Conservation (phyloP, 2,797 vertebrate species). For the Oophaga sylvatica region DNA sequence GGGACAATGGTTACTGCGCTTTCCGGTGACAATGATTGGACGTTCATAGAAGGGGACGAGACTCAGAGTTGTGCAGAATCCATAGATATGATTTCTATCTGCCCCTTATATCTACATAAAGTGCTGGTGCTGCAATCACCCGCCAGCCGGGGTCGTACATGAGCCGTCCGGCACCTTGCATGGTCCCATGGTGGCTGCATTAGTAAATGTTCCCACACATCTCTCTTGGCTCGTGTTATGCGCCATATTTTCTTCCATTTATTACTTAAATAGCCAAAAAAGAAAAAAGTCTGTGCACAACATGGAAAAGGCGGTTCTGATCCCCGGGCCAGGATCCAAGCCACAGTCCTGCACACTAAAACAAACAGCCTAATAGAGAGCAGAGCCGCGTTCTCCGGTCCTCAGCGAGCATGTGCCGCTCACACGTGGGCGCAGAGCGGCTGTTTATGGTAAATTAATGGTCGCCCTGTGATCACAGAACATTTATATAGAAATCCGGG, state of each 20-base stretch:
- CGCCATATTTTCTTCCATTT: slow-evolving; percentile 6
- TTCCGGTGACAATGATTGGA: too few relatives aligned
- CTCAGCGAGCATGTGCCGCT: background rate
- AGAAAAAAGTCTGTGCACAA: slow-evolving; percentile 3
- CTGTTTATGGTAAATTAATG: background rate
- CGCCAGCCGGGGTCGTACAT: background rate
- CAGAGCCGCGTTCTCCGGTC: background rate
- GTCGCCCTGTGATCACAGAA: background rate
- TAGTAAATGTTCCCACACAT: background rate
- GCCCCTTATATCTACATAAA: background rate
- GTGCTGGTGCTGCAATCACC: background rate
- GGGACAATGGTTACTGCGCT: too few relatives aligned
- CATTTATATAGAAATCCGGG: background rate
- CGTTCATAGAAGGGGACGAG: too few relatives aligned
- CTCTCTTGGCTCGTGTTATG: background rate
- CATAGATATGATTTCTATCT: background rate
- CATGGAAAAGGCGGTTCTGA: background rate
- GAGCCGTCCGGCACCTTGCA: background rate
- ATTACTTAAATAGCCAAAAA: background rate
- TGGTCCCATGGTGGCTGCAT: too few relatives aligned
- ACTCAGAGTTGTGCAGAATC: too few relatives aligned
- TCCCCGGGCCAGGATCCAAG: background rate
- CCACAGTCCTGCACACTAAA: background rate
- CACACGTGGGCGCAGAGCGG: background rate
- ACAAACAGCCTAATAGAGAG: background rate